Base-by-base conservation (phyloP, 2,113 vertebrate genomes). In the Cynopterus brachyotis region DNA sequence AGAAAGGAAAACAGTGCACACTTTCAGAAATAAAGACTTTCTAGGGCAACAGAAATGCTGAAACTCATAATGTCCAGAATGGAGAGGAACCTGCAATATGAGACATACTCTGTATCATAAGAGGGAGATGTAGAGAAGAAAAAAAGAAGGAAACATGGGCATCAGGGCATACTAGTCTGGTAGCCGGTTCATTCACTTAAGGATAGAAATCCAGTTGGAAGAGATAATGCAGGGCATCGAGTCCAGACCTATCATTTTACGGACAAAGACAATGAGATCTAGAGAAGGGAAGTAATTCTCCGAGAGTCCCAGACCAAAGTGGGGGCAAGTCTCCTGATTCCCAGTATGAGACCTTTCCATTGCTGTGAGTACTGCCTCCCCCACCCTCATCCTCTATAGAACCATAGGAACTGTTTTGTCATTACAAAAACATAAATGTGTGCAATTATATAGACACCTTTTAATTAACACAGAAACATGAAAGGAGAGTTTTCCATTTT, bases 11-110 rank as follows among this genome's bases (percentile, higher is more conserved):
- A 69, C 26, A 10, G 75, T n/a, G 81, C 80, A 67, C 59, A 9
- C 24, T 82, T 84, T 64, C 94, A 70, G 66, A 87, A 82, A 86
- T 50, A 91, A 89, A 87, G 87, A 12, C 62, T 94, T 96, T 90
- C 81, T 94, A 94, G 94, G 80, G 81, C 92, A 92, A 89, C 45
- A 57, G 95, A 92, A 96, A 96, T 95, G 88, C 91, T 82, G 72
- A 88, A 93, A 85, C 72, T 78, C 95, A 37, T 69, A 78, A 92
- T 42, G 32, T 84, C 45, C 60, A 60, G 40, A 80, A 88, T 73
- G 67, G 15, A 94, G 70, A 95, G 45, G 75, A 94, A 62, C 47
- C 76, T 79, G 60, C 69, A 83, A 94, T 35, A 42, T 42, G 89
- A 90, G 80, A 69, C 53, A 73, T 57, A 35, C 45, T 76, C 87